phyloP scores from a whole-genome alignment of 2,888 invertebrate species.

The Harpalus rubripes region DNA sequence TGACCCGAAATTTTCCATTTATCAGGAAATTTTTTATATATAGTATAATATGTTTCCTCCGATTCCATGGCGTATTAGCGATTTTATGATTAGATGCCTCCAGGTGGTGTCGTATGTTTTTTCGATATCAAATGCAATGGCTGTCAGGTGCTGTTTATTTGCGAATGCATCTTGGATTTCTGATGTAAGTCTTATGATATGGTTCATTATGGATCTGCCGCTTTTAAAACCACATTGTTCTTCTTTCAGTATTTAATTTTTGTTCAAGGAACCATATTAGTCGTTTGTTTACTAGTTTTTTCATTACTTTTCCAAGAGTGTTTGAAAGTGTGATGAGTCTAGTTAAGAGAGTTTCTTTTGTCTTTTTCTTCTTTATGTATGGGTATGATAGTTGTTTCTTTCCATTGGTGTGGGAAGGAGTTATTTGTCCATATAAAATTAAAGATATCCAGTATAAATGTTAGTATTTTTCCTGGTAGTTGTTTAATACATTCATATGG shows the following conservation, averaged over 20 bases:
- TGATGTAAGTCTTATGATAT: constrained; percentile 4
- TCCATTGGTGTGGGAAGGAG: constrained; percentile 8
- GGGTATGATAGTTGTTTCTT: background rate
- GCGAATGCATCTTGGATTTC: background rate
- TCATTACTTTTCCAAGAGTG: too few species aligned
- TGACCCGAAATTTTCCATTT: constrained; percentile 38
- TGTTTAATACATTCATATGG: constrained; percentile 16
- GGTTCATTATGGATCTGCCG: constrained; percentile 5
- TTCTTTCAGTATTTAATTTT: constrained; percentile 1
- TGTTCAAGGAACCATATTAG: constrained; percentile 25
- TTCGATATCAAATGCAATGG: constrained; percentile 11
- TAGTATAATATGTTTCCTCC: background rate
- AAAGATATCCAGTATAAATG: background rate
- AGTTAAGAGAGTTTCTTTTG: constrained; percentile 2
- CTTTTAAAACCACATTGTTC: background rate
- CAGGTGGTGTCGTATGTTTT: constrained; percentile 31
- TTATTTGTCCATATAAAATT: constrained; percentile 7
- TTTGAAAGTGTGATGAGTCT: background rate
- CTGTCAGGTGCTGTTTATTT: constrained; percentile 9
- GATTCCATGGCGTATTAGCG: background rate
- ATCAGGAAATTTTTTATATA: constrained; percentile 51
- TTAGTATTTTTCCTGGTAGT: background rate
- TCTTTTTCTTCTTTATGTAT: constrained; percentile 33
- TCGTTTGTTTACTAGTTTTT: constrained; percentile 7
- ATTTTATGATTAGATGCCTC: constrained; percentile 47